Evolutionary conservation across 2,797 vertebrate genomes (phyloP), one percentile per base, ranked within the genome.

Genomic region (Lithobates pipiens): DNA sequence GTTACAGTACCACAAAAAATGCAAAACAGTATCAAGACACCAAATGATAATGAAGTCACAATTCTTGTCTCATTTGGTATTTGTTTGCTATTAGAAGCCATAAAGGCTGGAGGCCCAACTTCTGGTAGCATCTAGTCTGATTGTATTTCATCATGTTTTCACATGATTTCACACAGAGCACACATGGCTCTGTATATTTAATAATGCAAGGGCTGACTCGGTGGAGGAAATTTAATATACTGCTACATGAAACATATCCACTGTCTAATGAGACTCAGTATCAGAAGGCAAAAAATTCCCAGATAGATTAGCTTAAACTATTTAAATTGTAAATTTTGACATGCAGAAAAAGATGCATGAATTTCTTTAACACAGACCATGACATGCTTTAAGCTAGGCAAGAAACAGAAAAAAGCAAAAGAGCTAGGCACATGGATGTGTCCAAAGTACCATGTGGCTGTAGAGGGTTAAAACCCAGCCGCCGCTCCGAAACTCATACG

Each of bases 181-280:
- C 69, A 71, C 21, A 71, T 71, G 69, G 69, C 69, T 71, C 10
- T 34, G 69, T 71, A 71, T 36, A 71, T 36, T 71, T 71, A 71
- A 71, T 71, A 71, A 71, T 71, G 69, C 69, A 71, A 36, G 7
- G 69, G n/a, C 34, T 71, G 34, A 36, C 16, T 71, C 32, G 10
- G 23, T 39, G 7, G 69, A 39, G 18, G 50, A 54, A 54, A 54
- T 54, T 36, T 36, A 71, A 71, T 71, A 71, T 71, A 71, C 10
- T 71, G 69, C 21, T 36, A 39, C 34, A 34, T 36, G 32, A 71
- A 71, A 36, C 7, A 36, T 39, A 36, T 23, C 13, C 5, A 18
- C 16, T 32, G 8, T 36, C 36, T 71, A 71, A 36, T 18, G 34
- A 8, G 23, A 70, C 27, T 70, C 68, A 71, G 18, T 13, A 21